Conservation (phyloP, 2,113 vertebrate genomes). For the Platysternon megacephalum region DNA sequence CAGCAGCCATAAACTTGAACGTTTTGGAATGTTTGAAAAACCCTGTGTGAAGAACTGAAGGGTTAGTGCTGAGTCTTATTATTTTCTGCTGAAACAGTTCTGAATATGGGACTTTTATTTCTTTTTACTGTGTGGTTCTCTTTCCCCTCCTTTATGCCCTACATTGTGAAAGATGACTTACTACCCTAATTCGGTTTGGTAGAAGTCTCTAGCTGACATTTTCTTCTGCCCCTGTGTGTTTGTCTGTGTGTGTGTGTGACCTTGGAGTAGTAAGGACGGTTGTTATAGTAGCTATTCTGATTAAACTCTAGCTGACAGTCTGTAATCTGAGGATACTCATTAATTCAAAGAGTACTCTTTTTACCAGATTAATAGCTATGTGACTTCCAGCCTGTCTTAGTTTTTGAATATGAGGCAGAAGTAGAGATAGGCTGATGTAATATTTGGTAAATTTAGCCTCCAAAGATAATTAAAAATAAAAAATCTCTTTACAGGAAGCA, state of each 20-base stretch:
- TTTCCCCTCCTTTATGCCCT: neutral
- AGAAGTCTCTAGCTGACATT: neutral
- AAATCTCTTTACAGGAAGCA: neutral
- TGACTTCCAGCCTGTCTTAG: neutral
- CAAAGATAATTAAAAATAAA: neutral
- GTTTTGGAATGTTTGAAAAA: too few relatives aligned
- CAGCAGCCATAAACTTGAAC: too few relatives aligned
- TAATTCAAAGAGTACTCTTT: neutral
- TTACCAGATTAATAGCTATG: constrained; percentile 43
- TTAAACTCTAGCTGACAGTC: constrained; percentile 38
- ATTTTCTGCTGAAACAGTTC: neutral
- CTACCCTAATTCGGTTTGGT: neutral
- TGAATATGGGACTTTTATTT: neutral
- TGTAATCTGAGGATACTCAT: constrained; percentile 42
- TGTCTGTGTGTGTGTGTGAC: constrained; percentile 15
- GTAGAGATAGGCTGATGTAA: neutral
- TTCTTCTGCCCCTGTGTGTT: fast-evolving
- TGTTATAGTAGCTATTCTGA: neutral
- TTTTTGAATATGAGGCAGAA: constrained; percentile 22
- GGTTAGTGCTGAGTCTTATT: fast-evolving
- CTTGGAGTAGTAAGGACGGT: constrained; percentile 36
- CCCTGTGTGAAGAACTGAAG: too few relatives aligned
- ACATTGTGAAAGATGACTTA: neutral
- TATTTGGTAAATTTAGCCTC: neutral
- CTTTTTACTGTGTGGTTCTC: neutral